Percentiles rank a stretch among this genome's conserved stretches.
phyloP scores from a whole-genome alignment of 2,888 invertebrate genomes.

The Maniola hyperantus region DNA sequence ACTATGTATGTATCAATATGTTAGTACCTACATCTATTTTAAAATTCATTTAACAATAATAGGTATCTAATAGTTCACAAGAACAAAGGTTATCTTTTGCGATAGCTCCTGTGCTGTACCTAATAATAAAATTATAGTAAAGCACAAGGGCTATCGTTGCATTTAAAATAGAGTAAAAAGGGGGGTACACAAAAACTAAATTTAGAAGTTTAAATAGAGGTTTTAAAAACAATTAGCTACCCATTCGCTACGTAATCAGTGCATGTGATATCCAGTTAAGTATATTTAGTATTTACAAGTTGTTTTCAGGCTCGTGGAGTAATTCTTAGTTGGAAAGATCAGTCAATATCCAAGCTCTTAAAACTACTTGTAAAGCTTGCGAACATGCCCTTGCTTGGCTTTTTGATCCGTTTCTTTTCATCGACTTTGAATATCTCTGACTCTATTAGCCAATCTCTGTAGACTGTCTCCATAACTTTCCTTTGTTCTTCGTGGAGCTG shows the following conservation, averaged over 20 bases:
- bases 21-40: background rate
- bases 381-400: slow-evolving; percentile 76
- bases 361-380: slow-evolving; percentile 77
- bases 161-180: too few species aligned
- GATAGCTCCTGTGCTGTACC: too few species aligned
- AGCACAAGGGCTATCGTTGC: too few species aligned
- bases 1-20: background rate
- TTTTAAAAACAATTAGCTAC: background rate
- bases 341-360: slow-evolving; percentile 77
- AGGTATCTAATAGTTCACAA: too few species aligned
- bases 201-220: background rate
- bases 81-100: too few species aligned
- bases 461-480: slow-evolving; percentile 81
- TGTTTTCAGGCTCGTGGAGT: background rate
- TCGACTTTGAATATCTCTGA: slow-evolving; percentile 80
- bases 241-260: slow-evolving; percentile 1
- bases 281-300: slow-evolving; percentile 21
- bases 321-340: slow-evolving; percentile 44
- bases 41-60: background rate
- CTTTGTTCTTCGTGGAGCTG: slow-evolving; percentile 82
- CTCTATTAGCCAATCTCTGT: slow-evolving; percentile 84
- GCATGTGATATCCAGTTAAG: background rate
- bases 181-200: background rate
- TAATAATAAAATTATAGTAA: too few species aligned
- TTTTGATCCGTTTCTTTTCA: slow-evolving; percentile 74